Percentiles rank a stretch among this genome's conserved stretches.
phyloP scores from a whole-genome alignment of 2,888 invertebrate genomes.

The Scelioninae gen. 1 region DNA sequence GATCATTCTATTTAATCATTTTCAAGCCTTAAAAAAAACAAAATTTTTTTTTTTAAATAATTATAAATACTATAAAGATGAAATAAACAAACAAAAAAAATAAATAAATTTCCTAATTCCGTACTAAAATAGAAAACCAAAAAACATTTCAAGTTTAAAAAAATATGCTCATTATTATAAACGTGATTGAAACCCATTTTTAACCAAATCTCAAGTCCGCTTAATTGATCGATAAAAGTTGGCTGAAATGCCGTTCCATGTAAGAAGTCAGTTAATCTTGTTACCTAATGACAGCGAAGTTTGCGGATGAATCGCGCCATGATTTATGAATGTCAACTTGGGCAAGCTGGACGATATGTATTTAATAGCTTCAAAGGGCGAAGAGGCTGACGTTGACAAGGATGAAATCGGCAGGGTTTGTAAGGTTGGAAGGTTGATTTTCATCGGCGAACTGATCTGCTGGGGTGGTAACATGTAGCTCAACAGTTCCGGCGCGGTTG shows the following conservation, averaged over 20 bases:
- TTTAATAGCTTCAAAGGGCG: constrained; percentile 72
- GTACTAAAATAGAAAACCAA: too few relatives aligned
- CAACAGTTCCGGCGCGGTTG: constrained; percentile 68
- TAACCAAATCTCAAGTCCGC: too few relatives aligned
- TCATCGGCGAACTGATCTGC: constrained; percentile 65
- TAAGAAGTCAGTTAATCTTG: constrained; percentile 21
- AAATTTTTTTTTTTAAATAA: too few relatives aligned
- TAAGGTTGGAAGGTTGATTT: constrained; percentile 71
- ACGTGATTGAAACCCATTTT: too few relatives aligned
- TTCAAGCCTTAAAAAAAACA: too few relatives aligned
- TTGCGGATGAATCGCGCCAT: constrained; percentile 61
- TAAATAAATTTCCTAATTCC: too few relatives aligned
- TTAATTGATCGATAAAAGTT: neutral
- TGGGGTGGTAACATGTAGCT: constrained; percentile 70
- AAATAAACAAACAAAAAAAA: too few relatives aligned
- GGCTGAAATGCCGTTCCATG: neutral
- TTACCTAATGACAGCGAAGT: constrained; percentile 71
- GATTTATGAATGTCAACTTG: constrained; percentile 70
- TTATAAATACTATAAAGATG: too few relatives aligned
- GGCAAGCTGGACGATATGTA: constrained; percentile 70
- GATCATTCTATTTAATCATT: too few relatives aligned
- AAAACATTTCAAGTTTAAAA: too few relatives aligned
- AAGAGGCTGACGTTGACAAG: constrained; percentile 69
- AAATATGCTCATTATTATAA: too few relatives aligned
- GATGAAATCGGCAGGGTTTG: constrained; percentile 72